These are phyloP conservation scores for Gadopsis bispinosus DNA, from an alignment of 2,797 vertebrate genomes.

Conservation along the genomic window DNA sequence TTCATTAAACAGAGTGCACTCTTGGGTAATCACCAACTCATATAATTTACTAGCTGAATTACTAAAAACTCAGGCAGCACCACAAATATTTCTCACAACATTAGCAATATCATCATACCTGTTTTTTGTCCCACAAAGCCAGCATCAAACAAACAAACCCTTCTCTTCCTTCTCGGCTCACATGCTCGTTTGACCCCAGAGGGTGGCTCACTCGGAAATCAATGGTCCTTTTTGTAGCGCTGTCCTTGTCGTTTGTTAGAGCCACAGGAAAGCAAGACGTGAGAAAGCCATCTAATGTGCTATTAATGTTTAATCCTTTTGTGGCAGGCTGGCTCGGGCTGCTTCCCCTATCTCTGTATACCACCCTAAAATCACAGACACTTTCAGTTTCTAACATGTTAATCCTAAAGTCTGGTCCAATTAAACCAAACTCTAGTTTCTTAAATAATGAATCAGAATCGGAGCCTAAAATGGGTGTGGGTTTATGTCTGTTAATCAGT, in stretches of 20 bases:
- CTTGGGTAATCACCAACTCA: background rate
- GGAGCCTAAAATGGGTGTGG: conserved; percentile 21
- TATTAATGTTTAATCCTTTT: conserved; percentile 70
- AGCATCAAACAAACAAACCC: background rate
- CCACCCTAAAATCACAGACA: conserved; percentile 27
- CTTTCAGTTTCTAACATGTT: conserved; percentile 36
- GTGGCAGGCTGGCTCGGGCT: conserved; percentile 38
- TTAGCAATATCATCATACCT: background rate
- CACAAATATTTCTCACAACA: background rate
- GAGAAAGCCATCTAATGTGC: conserved; percentile 67
- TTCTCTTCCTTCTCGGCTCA: conserved; percentile 22
- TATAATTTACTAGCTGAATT: conserved; percentile 3
- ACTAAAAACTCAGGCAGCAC: conserved; percentile 3
- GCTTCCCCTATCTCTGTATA: conserved; percentile 17
- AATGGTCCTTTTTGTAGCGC: conserved; percentile 60
- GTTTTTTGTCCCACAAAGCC: conserved; percentile 17
- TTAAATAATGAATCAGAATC: conserved; percentile 58
- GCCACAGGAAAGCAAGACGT: conserved; percentile 61
- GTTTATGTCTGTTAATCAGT: conserved; percentile 32
- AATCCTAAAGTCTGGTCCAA: conserved; percentile 36
- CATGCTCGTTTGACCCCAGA: conserved; percentile 32
- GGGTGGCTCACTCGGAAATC: conserved; percentile 53
- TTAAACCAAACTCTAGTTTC: conserved; percentile 22
- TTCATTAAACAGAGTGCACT: background rate
- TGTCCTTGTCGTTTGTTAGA: conserved; percentile 64